phyloP scores from a whole-genome alignment of 2,113 vertebrate genomes.

The Thermophis baileyi region DNA sequence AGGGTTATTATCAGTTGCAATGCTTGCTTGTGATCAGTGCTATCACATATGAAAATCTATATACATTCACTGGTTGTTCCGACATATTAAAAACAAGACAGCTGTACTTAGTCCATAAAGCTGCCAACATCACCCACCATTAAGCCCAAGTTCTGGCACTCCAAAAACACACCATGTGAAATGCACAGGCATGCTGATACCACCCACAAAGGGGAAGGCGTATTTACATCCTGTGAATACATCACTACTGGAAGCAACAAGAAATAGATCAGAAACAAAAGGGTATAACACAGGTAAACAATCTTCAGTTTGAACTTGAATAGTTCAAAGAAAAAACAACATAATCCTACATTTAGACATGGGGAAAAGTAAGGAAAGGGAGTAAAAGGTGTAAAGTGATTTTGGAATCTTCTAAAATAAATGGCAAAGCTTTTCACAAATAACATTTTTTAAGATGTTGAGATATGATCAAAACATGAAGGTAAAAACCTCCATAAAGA shows the following conservation, averaged over 20 bases:
- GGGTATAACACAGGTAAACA: slow-evolving; percentile 3
- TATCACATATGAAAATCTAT: slow-evolving; percentile 47
- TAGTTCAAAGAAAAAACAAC: slow-evolving; percentile 12
- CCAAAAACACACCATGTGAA: slow-evolving; percentile 57
- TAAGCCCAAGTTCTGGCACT: slow-evolving; percentile 55
- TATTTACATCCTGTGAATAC: slow-evolving; percentile 48
- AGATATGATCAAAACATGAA: not conserved
- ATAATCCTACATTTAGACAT: not conserved
- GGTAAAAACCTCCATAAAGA: not conserved
- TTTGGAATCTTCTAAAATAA: not conserved
- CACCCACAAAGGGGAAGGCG: slow-evolving; percentile 53
- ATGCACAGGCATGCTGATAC: slow-evolving; percentile 53
- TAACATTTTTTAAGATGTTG: not conserved
- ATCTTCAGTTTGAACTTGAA: slow-evolving; percentile 13
- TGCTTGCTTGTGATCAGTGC: slow-evolving; percentile 49
- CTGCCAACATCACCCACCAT: slow-evolving; percentile 56
- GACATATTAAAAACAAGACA: slow-evolving; percentile 61
- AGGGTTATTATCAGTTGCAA: slow-evolving; percentile 33
- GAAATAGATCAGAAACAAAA: slow-evolving; percentile 50
- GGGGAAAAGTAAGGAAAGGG: slow-evolving; percentile 13
- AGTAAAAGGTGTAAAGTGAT: not conserved
- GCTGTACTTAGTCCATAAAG: slow-evolving; percentile 55
- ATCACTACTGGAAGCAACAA: slow-evolving; percentile 39
- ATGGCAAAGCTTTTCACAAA: not conserved
- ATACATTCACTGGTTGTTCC: slow-evolving; percentile 54